Base-by-base conservation (phyloP, 2,888 invertebrate species). In the Congeria kusceri region DNA sequence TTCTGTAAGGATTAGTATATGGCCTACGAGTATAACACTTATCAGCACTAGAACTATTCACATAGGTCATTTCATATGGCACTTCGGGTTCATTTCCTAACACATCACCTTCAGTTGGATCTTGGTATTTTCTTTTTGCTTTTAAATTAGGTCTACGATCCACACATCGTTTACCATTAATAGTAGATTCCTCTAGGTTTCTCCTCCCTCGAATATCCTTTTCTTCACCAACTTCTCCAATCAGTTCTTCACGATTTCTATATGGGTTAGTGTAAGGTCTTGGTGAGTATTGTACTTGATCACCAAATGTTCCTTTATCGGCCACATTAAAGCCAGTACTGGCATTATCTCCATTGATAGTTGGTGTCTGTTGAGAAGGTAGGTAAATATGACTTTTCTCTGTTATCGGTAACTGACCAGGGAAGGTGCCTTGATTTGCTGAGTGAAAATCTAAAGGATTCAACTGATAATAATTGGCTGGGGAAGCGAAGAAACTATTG, bases 321-420 rank as follows among this genome's bases (percentile, higher is more conserved):
- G 23, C 53, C n/a, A 53, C 13, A 23, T 2, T 25, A 18, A 53
- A 53, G 20, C 53, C 53, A 5, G 53, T 53, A 53, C 53, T 53
- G 25, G 20, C 23, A 13, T 9, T 18, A 53, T 18, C 7, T 23
- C 53, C 53, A 39, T 15, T 39, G 39, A 39, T 39, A 29, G 4
- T 58, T 58, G 23, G 27, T 5, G 49, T 27, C 18, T 63, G 56
- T 27, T 49, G 28, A 15, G 69, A 53, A 20, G 25, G 7, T 53
- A 25, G 7, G 23, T 5, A 18, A 25, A 74, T 11, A 39, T 79
- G 79, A 58, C 70, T 49, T 59, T 65, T 75, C 28, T 79, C 79
- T 66, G 70, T 70, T 18, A 79, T 56, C 62, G 66, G 74, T 5
- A 79, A 49, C 47, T 79, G 70, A 47, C 67, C 63, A 18, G 71